Evolutionary conservation across 2,113 vertebrate species (phyloP).

Genomic region (Oenanthe oenanthe): DNA sequence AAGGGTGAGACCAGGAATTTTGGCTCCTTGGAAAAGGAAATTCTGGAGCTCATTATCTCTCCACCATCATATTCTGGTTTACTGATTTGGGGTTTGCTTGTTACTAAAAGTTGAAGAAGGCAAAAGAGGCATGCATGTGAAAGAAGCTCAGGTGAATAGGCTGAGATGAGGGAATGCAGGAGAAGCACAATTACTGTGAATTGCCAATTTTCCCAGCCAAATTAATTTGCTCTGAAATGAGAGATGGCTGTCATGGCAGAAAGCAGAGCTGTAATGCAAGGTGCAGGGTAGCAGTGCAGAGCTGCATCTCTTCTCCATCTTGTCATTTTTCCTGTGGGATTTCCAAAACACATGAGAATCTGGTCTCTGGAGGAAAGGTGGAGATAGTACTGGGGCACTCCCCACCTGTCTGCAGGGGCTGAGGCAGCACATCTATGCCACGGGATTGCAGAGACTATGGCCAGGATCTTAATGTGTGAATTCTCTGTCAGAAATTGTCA

Average conservation of each 20-base stretch:
- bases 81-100: constrained; percentile 18
- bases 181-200: not conserved
- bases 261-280: not conserved
- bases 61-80: not conserved
- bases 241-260: not conserved
- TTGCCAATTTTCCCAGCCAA: not conserved
- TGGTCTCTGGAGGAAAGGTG: not conserved
- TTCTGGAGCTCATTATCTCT: constrained; percentile 36
- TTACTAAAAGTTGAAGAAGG: not conserved
- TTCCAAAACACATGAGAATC: not conserved
- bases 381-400: not conserved
- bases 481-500: not conserved
- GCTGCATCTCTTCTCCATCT: not conserved
- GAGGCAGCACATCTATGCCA: not conserved
- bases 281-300: not conserved
- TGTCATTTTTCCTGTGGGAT: not conserved
- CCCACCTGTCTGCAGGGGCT: not conserved
- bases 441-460: not conserved
- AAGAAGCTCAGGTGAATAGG: not conserved
- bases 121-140: not conserved
- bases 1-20: constrained; percentile 45
- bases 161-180: not conserved
- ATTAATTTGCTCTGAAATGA: not conserved
- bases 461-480: not conserved
- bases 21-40: constrained; percentile 37